These are phyloP conservation scores for Portunus trituberculatus DNA, from an alignment of 1,140 invertebrate species.

Conservation along the genomic window DNA sequence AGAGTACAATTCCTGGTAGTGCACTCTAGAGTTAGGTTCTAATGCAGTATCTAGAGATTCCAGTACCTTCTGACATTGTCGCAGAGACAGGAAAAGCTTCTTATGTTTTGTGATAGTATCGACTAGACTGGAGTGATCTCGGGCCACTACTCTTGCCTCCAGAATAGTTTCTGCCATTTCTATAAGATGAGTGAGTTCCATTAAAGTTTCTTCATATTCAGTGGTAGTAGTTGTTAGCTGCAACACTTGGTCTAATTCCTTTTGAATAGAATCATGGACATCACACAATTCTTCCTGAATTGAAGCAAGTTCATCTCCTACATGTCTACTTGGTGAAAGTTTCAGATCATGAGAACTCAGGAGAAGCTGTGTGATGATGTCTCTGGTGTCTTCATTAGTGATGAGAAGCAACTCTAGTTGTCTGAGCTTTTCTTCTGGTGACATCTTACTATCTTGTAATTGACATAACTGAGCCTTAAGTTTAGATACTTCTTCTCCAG, in stretches of 20 bases:
- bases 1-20: conserved; percentile 88
- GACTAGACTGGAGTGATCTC: conserved; percentile 87
- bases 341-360: conserved; percentile 57
- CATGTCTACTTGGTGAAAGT: conserved; percentile 28
- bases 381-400: conserved; percentile 72
- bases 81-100: conserved; percentile 93
- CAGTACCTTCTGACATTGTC: conserved; percentile 89
- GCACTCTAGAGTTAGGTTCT: conserved; percentile 88
- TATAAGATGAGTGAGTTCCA: conserved; percentile 91
- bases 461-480: conserved; percentile 72
- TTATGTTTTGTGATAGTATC: conserved; percentile 93
- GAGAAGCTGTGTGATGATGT: conserved; percentile 63
- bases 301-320: conserved; percentile 67
- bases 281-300: conserved; percentile 74
- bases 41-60: conserved; percentile 92
- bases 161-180: conserved; percentile 89
- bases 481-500: conserved; percentile 67
- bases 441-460: conserved; percentile 66
- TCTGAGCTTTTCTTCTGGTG: conserved; percentile 73
- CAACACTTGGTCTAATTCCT: conserved; percentile 87
- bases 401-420: conserved; percentile 69
- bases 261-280: conserved; percentile 81
- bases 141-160: conserved; percentile 87
- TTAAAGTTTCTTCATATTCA: conserved; percentile 92
- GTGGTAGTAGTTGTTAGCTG: conserved; percentile 88